These are phyloP conservation scores for Pseudobourletiella spinata DNA, from an alignment of 1,140 invertebrate species.

Conservation along the genomic window DNA sequence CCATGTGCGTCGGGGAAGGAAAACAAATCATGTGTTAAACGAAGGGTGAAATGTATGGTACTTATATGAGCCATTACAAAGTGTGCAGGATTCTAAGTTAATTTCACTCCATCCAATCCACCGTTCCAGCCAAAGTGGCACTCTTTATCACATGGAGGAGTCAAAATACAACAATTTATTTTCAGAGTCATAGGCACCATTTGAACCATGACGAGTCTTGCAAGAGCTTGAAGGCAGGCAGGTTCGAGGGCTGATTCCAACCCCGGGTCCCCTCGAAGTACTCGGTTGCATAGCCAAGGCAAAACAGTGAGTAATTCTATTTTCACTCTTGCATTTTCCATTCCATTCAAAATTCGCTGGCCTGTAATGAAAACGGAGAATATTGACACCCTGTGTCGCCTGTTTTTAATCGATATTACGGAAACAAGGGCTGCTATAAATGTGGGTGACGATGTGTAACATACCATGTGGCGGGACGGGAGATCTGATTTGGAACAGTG, in stretches of 20 bases:
- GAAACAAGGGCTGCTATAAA: not conserved
- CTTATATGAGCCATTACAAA: no score
- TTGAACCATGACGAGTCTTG: not conserved
- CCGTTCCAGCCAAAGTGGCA: no score
- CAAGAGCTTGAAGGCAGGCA: not conserved
- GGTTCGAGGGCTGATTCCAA: not conserved
- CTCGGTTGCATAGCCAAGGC: slow-evolving; percentile 2
- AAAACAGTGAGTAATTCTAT: slow-evolving; percentile 13
- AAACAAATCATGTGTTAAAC: not conserved
- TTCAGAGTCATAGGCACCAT: not conserved
- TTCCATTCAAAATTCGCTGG: slow-evolving; percentile 3
- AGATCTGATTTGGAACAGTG: no score
- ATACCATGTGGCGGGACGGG: no score
- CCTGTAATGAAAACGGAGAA: slow-evolving; percentile 6
- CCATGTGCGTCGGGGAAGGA: not conserved
- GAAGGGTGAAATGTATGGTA: no score
- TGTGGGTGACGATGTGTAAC: not conserved
- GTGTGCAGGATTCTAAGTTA: no score
- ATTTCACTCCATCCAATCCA: no score
- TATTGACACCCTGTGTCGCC: no score
- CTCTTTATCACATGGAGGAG: not conserved
- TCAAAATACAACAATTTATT: slow-evolving; percentile 1
- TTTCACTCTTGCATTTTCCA: not conserved
- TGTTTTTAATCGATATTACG: no score
- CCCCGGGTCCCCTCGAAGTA: not conserved